Conservation (phyloP, 2,888 invertebrate species). For the Blastobasis adustella region DNA sequence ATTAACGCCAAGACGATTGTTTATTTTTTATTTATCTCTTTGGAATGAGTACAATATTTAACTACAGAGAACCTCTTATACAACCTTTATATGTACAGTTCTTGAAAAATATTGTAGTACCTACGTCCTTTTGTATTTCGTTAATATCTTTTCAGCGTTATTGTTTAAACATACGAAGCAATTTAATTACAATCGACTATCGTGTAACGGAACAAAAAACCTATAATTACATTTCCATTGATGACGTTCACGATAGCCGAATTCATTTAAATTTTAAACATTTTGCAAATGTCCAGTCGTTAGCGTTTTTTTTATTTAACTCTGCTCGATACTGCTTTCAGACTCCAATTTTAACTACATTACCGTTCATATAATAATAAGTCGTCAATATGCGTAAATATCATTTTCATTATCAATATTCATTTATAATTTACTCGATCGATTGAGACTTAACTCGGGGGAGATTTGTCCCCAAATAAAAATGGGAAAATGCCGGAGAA, state of each 20-base stretch:
- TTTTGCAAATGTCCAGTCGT: background rate
- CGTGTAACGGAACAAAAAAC: constrained; percentile 1
- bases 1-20: too few species aligned
- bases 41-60: background rate
- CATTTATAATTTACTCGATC: too few species aligned
- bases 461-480: too few species aligned
- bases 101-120: background rate
- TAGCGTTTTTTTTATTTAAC: background rate
- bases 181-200: constrained; percentile 1
- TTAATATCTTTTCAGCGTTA: too few species aligned
- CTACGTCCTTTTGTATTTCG: background rate
- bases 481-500: too few species aligned
- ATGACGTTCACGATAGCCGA: constrained; percentile 1
- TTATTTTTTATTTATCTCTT: background rate
- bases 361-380: too few species aligned
- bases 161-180: background rate
- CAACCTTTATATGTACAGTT: background rate
- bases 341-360: too few species aligned
- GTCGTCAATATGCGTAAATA: too few species aligned
- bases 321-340: too few species aligned
- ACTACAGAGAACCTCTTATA: background rate
- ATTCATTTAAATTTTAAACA: constrained; percentile 5
- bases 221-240: constrained; percentile 3
- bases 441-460: too few species aligned
- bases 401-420: background rate